A percentile compares a stretch with the other conserved stretches of the same genome.
These are phyloP conservation scores for Zeus faber DNA, from an alignment of 2,113 vertebrate species.

Conservation along the genomic window DNA sequence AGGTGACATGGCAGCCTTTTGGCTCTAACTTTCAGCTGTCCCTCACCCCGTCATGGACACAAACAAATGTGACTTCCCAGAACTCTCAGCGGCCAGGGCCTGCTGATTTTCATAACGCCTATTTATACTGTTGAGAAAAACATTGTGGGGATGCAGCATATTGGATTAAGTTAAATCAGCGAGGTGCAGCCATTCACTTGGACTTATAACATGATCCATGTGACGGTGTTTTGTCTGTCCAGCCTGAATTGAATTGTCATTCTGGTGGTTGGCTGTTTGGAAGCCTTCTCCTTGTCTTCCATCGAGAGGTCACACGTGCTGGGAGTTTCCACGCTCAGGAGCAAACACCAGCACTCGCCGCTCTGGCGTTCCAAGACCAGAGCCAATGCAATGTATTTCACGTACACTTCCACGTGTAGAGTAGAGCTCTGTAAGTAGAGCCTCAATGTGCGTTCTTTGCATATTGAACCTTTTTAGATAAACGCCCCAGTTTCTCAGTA, in stretches of 20 bases:
- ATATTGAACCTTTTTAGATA: slow-evolving; percentile 17
- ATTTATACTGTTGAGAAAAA: background rate
- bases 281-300: slow-evolving; percentile 45
- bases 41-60: slow-evolving; percentile 34
- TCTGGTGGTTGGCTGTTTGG: slow-evolving; percentile 43
- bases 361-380: slow-evolving; percentile 24
- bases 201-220: slow-evolving; percentile 36
- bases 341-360: slow-evolving; percentile 41
- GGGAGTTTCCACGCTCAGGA: slow-evolving; percentile 41
- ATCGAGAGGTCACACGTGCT: slow-evolving; percentile 43
- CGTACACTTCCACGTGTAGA: slow-evolving; percentile 31
- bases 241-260: background rate
- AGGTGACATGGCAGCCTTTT: slow-evolving; percentile 46
- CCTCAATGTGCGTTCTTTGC: background rate
- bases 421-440: background rate
- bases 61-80: slow-evolving; percentile 38
- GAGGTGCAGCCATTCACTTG: slow-evolving; percentile 21
- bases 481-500: background rate
- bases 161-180: slow-evolving; percentile 38
- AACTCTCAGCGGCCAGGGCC: background rate
- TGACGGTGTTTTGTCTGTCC: slow-evolving; percentile 38
- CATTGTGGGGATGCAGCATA: slow-evolving; percentile 18
- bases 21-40: slow-evolving; percentile 41
- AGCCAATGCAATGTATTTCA: slow-evolving; percentile 11
- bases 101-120: slow-evolving; percentile 3